Percentiles rank a stretch among this genome's conserved stretches.
Evolutionary conservation across 2,797 vertebrate species (phyloP).

Genomic region (Carcharodon carcharias): DNA sequence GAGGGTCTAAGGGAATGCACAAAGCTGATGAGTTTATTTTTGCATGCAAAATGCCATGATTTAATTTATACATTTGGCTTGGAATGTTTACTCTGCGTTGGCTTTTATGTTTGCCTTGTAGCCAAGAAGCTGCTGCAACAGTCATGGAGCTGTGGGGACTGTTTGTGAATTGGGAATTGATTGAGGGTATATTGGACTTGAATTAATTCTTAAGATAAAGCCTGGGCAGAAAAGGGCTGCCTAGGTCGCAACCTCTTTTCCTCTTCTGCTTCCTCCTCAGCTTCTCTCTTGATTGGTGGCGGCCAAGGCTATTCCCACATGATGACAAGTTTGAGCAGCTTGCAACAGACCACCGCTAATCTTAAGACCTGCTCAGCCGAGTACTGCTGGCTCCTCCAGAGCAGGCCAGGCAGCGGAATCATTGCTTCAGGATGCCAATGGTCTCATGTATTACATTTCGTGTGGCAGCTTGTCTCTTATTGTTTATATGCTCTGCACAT

Average conservation of each 20-base stretch:
- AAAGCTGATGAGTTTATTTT: too few relatives aligned
- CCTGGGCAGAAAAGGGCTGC: neutral
- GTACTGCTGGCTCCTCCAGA: neutral
- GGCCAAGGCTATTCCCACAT: neutral
- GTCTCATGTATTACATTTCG: neutral
- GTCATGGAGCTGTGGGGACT: too few relatives aligned
- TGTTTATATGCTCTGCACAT: neutral
- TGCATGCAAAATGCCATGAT: too few relatives aligned
- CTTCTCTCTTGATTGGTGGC: neutral
- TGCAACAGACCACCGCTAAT: neutral
- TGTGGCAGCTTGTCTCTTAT: too few relatives aligned
- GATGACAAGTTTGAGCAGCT: neutral
- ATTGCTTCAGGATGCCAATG: neutral
- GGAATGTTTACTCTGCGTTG: too few relatives aligned
- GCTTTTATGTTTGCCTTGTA: too few relatives aligned
- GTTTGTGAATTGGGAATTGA: too few relatives aligned
- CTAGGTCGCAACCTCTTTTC: neutral
- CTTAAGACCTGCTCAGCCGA: too few relatives aligned
- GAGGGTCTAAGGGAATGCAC: too few relatives aligned
- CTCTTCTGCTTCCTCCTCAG: neutral
- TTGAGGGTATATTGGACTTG: neutral
- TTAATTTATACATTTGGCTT: too few relatives aligned
- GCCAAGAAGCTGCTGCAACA: too few relatives aligned
- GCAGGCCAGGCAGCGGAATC: too few relatives aligned
- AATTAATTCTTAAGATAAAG: neutral